phyloP scores from a whole-genome alignment of 2,797 vertebrate genomes.

The Alfaro cultratus region DNA sequence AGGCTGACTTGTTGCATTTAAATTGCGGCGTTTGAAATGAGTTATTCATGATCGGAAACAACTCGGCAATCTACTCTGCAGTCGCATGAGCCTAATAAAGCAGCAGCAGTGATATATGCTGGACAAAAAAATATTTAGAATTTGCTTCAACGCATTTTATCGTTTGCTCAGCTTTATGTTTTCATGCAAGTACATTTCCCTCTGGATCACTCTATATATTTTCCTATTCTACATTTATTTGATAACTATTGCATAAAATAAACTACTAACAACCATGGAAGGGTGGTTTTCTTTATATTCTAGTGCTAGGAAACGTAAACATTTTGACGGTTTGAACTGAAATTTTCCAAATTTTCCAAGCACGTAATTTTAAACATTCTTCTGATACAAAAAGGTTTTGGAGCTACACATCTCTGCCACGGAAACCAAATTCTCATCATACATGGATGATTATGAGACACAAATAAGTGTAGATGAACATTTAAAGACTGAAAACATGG shows the following conservation, averaged over 20 bases:
- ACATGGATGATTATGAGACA: neutral
- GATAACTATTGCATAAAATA: neutral
- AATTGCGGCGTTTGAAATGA: slow-evolving; percentile 21
- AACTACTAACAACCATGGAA: neutral
- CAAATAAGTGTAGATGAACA: neutral
- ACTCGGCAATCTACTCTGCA: slow-evolving; percentile 19
- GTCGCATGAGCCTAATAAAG: neutral
- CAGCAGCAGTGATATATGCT: slow-evolving; percentile 11
- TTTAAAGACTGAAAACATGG: neutral
- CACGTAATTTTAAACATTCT: neutral
- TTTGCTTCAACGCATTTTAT: neutral
- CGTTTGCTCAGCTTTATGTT: slow-evolving; percentile 39
- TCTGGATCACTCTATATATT: neutral
- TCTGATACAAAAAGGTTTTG: neutral
- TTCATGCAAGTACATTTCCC: slow-evolving; percentile 11
- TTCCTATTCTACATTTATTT: neutral
- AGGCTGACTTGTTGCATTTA: slow-evolving; percentile 38
- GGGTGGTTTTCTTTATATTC: neutral
- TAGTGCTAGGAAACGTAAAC: neutral
- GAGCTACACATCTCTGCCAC: neutral
- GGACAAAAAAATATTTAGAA: neutral
- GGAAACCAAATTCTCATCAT: neutral
- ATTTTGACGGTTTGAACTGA: too few relatives aligned
- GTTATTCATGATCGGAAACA: slow-evolving; percentile 20
- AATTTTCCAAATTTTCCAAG: neutral